Evolutionary conservation across 2,888 invertebrate genomes (phyloP), one percentile per base, ranked within the genome.

Genomic region (Formica aserva): DNA sequence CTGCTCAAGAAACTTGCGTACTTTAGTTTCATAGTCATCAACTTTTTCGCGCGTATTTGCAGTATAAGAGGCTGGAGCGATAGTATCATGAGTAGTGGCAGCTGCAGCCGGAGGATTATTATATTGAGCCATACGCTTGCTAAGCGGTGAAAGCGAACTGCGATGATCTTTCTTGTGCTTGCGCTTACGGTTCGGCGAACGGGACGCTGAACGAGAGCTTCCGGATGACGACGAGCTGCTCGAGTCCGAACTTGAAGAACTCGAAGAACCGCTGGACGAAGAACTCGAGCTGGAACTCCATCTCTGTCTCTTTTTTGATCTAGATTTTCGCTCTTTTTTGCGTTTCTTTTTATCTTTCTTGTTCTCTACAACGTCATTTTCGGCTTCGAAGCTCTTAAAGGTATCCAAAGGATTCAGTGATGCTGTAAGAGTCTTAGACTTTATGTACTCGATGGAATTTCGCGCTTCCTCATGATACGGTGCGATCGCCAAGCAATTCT

Each of bases 381-480:
- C 95, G 0, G 92, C 91, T 45, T 95, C 94, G 78, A 95, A 94
- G 0, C 87, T 90, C 63, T 94, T 94, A 83, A 94, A 94, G 3
- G 92, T 90, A 22, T 94, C 94, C 83, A 94, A 84, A 0, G 93
- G 93, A 84, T 94, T 94, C 77, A 93, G 66, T 13, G 90, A 86
- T 0, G 91, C 86, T 1, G 92, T 86, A 18, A 95, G 86, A 1
- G 95, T 94, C 92, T 97, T 97, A 80, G 97, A 96, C 93, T 97
- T 97, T 85, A 98, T 95, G 91, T 97, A 97, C 91, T 98, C 98
- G 87, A 98, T 95, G 0, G 98, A 98, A 92, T 97, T 97, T 91
- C 97, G 97, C 0, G 98, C 98, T 93, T 98, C 98, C 91, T 98
- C 98, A 94, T 98, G 98, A 93, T 97, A 97, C 0, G 98, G 98